These are phyloP conservation scores for Gila orcuttii DNA, from an alignment of 2,113 vertebrate genomes.

Conservation along the genomic window DNA sequence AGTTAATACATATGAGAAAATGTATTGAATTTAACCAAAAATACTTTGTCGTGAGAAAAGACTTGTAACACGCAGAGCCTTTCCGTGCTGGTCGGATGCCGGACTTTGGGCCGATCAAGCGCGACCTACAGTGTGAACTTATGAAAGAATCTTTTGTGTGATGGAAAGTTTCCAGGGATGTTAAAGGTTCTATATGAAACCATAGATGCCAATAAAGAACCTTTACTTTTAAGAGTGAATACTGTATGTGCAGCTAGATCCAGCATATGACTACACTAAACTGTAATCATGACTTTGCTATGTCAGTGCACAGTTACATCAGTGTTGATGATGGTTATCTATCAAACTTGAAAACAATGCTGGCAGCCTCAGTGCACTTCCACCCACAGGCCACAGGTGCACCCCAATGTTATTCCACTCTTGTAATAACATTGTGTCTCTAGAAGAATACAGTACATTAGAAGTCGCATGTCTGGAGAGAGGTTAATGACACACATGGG, in stretches of 20 bases:
- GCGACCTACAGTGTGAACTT: too few relatives aligned
- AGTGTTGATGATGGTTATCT: constrained; percentile 18
- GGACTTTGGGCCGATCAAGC: too few relatives aligned
- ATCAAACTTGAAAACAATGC: constrained; percentile 6
- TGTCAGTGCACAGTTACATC: constrained; percentile 19
- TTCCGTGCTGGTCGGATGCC: too few relatives aligned
- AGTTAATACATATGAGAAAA: too few relatives aligned
- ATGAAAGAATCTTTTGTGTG: too few relatives aligned
- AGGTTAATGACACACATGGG: constrained; percentile 39
- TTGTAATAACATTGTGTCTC: constrained; percentile 8
- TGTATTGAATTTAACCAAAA: too few relatives aligned
- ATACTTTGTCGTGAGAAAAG: too few relatives aligned
- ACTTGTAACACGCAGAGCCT: too few relatives aligned
- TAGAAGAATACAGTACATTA: neutral
- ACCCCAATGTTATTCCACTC: constrained; percentile 22
- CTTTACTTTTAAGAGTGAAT: neutral
- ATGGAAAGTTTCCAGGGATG: too few relatives aligned
- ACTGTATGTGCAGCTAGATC: neutral
- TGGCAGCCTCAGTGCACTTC: neutral
- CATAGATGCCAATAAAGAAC: neutral
- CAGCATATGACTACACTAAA: neutral
- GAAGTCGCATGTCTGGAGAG: neutral
- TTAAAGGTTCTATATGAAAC: neutral
- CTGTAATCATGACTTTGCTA: constrained; percentile 24
- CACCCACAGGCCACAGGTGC: neutral